Conservation (phyloP, 2,797 vertebrate genomes). For the Periparus ater region DNA sequence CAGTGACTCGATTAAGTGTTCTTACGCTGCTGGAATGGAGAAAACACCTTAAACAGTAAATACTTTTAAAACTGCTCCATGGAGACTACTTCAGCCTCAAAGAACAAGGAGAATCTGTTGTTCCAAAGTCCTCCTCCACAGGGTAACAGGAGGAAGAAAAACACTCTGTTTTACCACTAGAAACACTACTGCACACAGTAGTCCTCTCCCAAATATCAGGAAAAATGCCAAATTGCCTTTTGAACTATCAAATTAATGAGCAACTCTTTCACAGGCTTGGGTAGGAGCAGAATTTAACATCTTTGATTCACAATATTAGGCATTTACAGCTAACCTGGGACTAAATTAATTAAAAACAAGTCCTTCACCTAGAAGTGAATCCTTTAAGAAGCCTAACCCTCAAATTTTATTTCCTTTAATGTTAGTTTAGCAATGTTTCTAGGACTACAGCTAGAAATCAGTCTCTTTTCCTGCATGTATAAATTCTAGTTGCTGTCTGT, state of each 20-base stretch:
- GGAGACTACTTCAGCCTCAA: not conserved
- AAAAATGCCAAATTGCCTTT: not conserved
- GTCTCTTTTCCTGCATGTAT: not conserved
- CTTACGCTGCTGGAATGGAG: not conserved
- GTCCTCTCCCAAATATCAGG: not conserved
- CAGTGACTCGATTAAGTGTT: not conserved
- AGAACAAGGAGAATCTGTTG: not conserved
- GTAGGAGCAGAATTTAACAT: not conserved
- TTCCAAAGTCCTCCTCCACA: not conserved
- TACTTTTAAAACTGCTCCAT: not conserved
- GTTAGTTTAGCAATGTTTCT: not conserved
- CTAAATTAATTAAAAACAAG: not conserved
- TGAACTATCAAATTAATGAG: not conserved
- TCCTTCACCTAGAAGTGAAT: not conserved
- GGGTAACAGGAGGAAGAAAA: not conserved
- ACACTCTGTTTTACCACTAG: not conserved
- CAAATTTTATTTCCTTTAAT: not conserved
- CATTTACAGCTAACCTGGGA: not conserved
- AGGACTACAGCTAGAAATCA: not conserved
- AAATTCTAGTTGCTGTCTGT: not conserved
- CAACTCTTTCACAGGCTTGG: not conserved
- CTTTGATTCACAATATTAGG: not conserved
- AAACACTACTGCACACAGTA: not conserved
- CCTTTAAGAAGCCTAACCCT: not conserved
- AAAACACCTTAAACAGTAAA: not conserved